Base-by-base conservation (phyloP, 2,888 invertebrate genomes). In the Ptycholaimellus sp. region DNA sequence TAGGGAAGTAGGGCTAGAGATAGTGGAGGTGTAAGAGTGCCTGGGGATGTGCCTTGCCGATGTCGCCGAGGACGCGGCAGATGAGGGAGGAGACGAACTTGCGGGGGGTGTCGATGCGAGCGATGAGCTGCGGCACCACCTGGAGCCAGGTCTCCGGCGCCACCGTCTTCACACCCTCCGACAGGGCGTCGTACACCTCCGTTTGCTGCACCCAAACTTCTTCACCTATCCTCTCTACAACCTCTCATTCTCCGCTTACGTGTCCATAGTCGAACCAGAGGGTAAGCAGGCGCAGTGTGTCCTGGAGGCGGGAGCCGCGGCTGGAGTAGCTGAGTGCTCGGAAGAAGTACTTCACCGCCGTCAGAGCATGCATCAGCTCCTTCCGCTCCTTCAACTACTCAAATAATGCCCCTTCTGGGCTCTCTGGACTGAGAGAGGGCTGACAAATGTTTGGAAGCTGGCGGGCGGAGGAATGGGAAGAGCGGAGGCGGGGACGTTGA, bases 101-200 rank as follows among this genome's bases (percentile, higher is more conserved):
- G 25, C 83, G 68, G 9, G 42, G 34, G 0, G 79, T 79, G 56
- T 99, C 96, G 42, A 99, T 90, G 36, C 96, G 70, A 1, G 96
- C 93, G 46, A 99, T 96, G 22, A 99, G 65, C 59, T 99, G 96
- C 0, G 96, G 96, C 47, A 99, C 90, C 0, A 99, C 68, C 69
- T 96, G 93, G 9, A 99, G 68, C 96, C 96, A 99, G 3, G 87
- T 93, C 53, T 90, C 85, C 42, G 96, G 82, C 56, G 87, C 83
- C 29, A 93, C 85, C 2, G 77, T 71, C 47, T 79, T 72, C 46
- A 93, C 76, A 1, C 87, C 87, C 49, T 83, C 85, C 1, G 74
- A 70, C 28, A 99, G 70, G 0, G 85, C 83, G 45, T 87, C 83
- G 55, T 83, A 78, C 0, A 96, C 90, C 48, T 82, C 80, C 0